phyloP scores from a whole-genome alignment of 2,797 vertebrate genomes.

The Dermochelys coriacea region DNA sequence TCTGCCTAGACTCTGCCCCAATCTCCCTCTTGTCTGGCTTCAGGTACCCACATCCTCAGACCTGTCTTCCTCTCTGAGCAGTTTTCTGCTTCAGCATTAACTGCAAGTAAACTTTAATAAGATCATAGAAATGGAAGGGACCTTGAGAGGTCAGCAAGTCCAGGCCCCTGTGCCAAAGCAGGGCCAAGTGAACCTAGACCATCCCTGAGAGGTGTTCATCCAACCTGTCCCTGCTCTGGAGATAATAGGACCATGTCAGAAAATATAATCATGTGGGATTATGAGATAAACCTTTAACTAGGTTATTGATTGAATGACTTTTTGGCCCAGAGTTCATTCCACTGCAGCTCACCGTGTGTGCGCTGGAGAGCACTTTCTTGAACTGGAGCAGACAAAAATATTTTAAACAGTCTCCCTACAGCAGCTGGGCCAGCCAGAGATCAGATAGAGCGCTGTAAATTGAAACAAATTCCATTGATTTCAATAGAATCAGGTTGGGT shows the following conservation, averaged over 20 bases:
- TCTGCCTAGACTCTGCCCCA: not conserved
- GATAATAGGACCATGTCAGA: rapidly evolving
- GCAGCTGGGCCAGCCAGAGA: rapidly evolving
- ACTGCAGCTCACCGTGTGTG: not conserved
- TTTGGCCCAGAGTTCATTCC: not conserved
- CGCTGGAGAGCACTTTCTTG: not conserved
- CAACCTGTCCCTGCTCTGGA: not conserved
- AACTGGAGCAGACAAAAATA: rapidly evolving
- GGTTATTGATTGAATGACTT: not conserved
- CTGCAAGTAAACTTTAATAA: too few relatives aligned
- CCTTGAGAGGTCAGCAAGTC: too few relatives aligned
- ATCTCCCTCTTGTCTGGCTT: not conserved
- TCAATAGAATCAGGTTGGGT: rapidly evolving
- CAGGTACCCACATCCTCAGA: not conserved
- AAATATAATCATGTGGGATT: too few relatives aligned
- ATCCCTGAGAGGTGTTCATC: too few relatives aligned
- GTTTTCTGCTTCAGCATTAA: not conserved
- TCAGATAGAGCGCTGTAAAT: not conserved
- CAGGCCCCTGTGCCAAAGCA: too few relatives aligned
- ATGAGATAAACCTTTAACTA: not conserved
- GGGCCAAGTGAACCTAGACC: too few relatives aligned
- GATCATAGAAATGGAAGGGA: too few relatives aligned
- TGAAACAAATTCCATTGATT: not conserved
- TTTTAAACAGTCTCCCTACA: not conserved
- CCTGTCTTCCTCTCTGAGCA: rapidly evolving